Percentiles rank a stretch among this genome's conserved stretches.
These are phyloP conservation scores for Brachypalpus laphriformis DNA, from an alignment of 2,888 invertebrate genomes.

Conservation along the genomic window DNA sequence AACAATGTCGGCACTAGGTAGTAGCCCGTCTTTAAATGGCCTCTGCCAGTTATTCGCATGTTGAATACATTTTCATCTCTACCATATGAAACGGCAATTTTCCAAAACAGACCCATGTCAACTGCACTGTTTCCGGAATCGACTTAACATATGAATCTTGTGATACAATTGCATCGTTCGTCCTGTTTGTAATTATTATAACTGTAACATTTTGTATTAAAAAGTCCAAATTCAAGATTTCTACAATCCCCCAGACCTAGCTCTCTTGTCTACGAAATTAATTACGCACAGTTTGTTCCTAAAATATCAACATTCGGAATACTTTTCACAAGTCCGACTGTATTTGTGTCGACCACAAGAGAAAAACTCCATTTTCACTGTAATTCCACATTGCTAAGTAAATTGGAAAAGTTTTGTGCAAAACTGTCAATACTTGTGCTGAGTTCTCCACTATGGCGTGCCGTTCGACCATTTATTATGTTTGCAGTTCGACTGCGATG, in stretches of 20 bases:
- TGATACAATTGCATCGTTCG: no score
- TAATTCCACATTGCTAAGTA: conserved; percentile 76
- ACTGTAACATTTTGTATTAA: background rate
- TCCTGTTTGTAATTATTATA: no score
- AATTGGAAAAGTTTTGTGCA: conserved; percentile 79
- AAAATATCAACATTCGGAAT: background rate
- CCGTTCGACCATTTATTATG: conserved; percentile 65
- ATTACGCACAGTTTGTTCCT: conserved; percentile 3
- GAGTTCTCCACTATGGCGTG: conserved; percentile 51
- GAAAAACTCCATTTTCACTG: conserved; percentile 30
- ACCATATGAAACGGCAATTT: no score
- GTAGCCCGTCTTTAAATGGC: no score
- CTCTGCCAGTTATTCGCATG: no score
- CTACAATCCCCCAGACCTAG: background rate
- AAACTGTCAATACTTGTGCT: conserved; percentile 66
- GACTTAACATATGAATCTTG: no score
- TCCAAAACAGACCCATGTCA: no score
- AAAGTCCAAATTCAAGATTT: background rate
- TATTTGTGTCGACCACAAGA: background rate
- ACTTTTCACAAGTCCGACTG: background rate
- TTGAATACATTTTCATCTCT: no score
- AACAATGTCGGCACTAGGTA: no score
- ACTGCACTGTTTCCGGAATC: no score
- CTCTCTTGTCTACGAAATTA: background rate
- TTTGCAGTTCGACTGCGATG: conserved; percentile 47